phyloP scores from a whole-genome alignment of 2,888 invertebrate genomes.

The Cyaniris semiargus region DNA sequence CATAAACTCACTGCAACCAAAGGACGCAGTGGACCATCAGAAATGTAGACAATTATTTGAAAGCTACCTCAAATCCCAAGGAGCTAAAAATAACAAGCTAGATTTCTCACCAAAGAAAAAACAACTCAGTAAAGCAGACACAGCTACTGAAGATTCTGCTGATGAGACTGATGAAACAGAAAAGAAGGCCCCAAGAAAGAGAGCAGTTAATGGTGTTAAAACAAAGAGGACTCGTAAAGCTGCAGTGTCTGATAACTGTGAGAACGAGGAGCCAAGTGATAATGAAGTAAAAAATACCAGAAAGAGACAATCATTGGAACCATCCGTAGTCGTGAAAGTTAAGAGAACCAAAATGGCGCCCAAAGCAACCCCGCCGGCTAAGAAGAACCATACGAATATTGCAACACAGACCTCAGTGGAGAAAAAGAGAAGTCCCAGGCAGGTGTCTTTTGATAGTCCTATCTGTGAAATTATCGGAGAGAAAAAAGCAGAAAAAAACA shows the following conservation, averaged over 20 bases:
- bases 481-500: conserved; percentile 36
- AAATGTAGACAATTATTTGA: conserved; percentile 84
- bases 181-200: conserved; percentile 34
- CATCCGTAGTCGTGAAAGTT: conserved; percentile 55
- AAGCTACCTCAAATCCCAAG: conserved; percentile 82
- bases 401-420: conserved; percentile 70
- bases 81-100: conserved; percentile 80
- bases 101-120: conserved; percentile 72
- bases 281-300: conserved; percentile 45
- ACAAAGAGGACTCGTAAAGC: conserved; percentile 45
- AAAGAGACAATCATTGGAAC: conserved; percentile 64
- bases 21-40: conserved; percentile 87
- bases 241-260: conserved; percentile 48
- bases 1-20: conserved; percentile 84
- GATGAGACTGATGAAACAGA: conserved; percentile 39
- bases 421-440: conserved; percentile 55
- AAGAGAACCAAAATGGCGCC: conserved; percentile 63
- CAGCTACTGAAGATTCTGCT: conserved; percentile 39
- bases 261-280: conserved; percentile 56
- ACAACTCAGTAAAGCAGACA: conserved; percentile 42
- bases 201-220: conserved; percentile 42
- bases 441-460: conserved; percentile 69
- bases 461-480: conserved; percentile 60
- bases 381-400: conserved; percentile 63
- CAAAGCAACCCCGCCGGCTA: conserved; percentile 65